Evolutionary conservation across 2,888 invertebrate species (phyloP).

Genomic region (Gasteruption jaculator): DNA sequence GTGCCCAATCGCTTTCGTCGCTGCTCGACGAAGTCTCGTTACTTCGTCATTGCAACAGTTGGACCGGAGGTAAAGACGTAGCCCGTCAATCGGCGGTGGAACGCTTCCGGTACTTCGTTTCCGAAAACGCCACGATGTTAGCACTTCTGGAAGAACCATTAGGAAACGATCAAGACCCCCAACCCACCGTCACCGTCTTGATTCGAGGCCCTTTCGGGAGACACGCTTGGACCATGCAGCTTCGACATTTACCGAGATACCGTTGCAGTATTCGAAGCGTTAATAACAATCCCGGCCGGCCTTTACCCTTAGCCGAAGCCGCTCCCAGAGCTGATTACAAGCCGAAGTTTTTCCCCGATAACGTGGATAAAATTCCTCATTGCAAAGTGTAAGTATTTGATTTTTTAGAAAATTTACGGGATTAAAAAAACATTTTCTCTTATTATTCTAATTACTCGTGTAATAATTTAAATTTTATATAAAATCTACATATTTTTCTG

Average conservation of each 20-base stretch:
- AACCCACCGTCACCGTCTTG: constrained; percentile 85
- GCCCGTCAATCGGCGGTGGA: constrained; percentile 61
- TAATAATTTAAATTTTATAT: too few relatives aligned
- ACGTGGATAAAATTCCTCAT: constrained; percentile 71
- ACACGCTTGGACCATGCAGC: constrained; percentile 89
- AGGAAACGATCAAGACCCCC: constrained; percentile 89
- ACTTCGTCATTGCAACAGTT: constrained; percentile 69
- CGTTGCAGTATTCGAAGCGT: constrained; percentile 68
- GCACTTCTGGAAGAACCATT: constrained; percentile 88
- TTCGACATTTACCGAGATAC: constrained; percentile 81
- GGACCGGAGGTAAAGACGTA: constrained; percentile 54
- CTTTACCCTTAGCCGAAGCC: constrained; percentile 71
- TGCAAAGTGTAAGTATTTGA: constrained; percentile 69
- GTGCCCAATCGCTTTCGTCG: constrained; percentile 80
- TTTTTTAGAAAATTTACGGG: too few relatives aligned
- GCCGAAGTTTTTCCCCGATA: constrained; percentile 76
- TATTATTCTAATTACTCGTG: too few relatives aligned
- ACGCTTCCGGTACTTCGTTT: constrained; percentile 82
- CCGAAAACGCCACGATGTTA: constrained; percentile 84
- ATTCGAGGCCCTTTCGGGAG: constrained; percentile 92
- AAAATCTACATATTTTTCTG: too few relatives aligned
- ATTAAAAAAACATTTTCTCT: too few relatives aligned
- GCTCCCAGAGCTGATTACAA: constrained; percentile 65
- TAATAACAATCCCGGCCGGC: constrained; percentile 64
- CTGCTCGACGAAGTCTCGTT: constrained; percentile 84